Base-by-base conservation (phyloP, 2,797 vertebrate genomes). In the Octomys mimax region DNA sequence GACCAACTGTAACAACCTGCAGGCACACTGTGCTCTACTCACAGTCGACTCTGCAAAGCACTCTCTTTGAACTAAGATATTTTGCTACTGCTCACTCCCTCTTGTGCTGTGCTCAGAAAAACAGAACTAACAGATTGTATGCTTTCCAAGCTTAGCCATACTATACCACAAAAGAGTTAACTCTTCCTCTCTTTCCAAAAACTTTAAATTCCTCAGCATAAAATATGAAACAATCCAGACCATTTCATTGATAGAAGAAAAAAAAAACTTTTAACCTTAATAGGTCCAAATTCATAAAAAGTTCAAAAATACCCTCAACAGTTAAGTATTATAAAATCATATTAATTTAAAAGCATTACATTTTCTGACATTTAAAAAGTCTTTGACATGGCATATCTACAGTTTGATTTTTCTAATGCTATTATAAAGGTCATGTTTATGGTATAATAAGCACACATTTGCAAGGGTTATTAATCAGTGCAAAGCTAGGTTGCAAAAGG, bases 381-480 rank as follows among this genome's bases (percentile, higher is more conserved):
- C 97, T 98, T 97, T 98, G 97, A 98, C 87, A 92, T 91, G 90
- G 96, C 94, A 97, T 97, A 98, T 97, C 97, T 88, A 97, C 95
- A 95, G 96, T 95, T 98, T 94, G 81, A 98, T 97, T 98, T 98
- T 98, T 97, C 95, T 98, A 97, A 98, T 97, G 78, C 95, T 98
- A 97, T 98, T 95, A 79, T 97, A 98, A 98, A 98, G 98, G 98
- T 98, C 98, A 98, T 97, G 94, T 98, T 99, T 98, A 98, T 96
- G 97, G 97, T 98, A 97, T 98, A 98, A 98, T 97, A 97, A 98
- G 92, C 96, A 98, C 96, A 98, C 95, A 98, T 98, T 98, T 98
- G 96, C 97, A 98, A 98, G 93, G 95, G 87, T 96, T 98, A 98
- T 98, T 98, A 98, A 98, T 98, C 97, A 98, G 86, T 98, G 95